Conservation (phyloP, 1,140 invertebrate genomes). For the Rhizoglyphus robini region DNA sequence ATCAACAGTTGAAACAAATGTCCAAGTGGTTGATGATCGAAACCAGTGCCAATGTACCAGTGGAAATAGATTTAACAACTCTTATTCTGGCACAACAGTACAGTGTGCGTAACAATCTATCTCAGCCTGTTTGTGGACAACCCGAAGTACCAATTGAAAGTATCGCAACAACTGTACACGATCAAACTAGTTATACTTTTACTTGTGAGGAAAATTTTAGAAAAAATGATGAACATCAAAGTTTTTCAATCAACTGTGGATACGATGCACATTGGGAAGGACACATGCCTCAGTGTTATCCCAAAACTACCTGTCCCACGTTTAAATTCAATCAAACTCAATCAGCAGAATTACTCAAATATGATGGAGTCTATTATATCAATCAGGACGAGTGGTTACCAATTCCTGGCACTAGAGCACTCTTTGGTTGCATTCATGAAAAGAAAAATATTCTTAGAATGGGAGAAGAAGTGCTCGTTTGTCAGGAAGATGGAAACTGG, state of each 20-base stretch:
- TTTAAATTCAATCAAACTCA: background rate
- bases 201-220: background rate
- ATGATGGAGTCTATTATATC: conserved; percentile 8
- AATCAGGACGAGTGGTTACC: background rate
- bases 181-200: conserved; percentile 15
- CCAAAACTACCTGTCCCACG: background rate
- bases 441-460: conserved; percentile 15
- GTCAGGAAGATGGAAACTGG: conserved; percentile 16
- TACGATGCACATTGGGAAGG: conserved; percentile 10
- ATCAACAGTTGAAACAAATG: background rate
- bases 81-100: conserved; percentile 18
- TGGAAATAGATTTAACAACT: conserved; percentile 11
- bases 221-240: background rate
- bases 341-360: conserved; percentile 6
- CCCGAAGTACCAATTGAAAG: conserved; percentile 12
- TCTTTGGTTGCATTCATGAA: conserved; percentile 15
- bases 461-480: conserved; percentile 11
- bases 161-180: background rate
- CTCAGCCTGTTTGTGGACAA: conserved; percentile 6
- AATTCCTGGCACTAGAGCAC: background rate
- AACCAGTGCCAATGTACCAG: background rate
- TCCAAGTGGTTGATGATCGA: conserved; percentile 5
- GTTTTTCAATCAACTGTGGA: conserved; percentile 1
- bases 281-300: background rate
- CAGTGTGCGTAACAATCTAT: background rate